Conservation (phyloP, 2,888 invertebrate genomes). For the Apoderus coryli region DNA sequence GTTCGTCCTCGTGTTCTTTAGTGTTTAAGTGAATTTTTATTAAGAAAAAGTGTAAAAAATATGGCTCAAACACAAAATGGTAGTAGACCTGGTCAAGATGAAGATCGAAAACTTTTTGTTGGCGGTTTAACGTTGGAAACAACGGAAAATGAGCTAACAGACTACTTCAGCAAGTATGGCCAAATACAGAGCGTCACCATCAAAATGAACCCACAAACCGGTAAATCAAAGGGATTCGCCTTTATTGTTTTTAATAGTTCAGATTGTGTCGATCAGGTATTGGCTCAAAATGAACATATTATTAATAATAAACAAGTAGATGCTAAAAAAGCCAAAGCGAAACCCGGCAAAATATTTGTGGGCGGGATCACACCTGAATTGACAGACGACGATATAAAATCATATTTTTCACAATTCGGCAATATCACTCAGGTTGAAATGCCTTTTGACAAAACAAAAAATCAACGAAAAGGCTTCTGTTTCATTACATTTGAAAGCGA, state of each 20-base stretch:
- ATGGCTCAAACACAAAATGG: constrained; percentile 1
- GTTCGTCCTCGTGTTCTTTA: constrained; percentile 13
- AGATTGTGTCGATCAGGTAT: constrained; percentile 6
- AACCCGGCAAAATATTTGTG: constrained; percentile 17
- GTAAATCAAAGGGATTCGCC: constrained; percentile 16
- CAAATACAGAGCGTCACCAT: constrained; percentile 15
- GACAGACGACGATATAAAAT: constrained; percentile 16
- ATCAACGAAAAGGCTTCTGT: constrained; percentile 16
- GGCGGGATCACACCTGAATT: constrained; percentile 16
- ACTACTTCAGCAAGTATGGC: constrained; percentile 15
- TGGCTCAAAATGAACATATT: constrained; percentile 14
- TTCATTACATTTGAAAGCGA: constrained; percentile 16
- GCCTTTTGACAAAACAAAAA: constrained; percentile 17
- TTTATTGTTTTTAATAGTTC: constrained; percentile 13
- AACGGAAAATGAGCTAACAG: constrained; percentile 15
- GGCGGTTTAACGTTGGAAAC: constrained; percentile 16
- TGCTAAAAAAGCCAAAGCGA: constrained; percentile 17
- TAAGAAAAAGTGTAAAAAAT: constrained; percentile 1
- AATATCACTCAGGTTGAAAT: constrained; percentile 16
- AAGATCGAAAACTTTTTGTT: constrained; percentile 16
- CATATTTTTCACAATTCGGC: constrained; percentile 15
- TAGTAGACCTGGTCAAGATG: constrained; percentile 14
- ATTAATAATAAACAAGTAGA: constrained; percentile 15
- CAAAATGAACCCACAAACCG: constrained; percentile 16
- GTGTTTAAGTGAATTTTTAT: constrained; percentile 9